Conservation (phyloP, 2,113 vertebrate genomes). For the Tachysurus vachellii region DNA sequence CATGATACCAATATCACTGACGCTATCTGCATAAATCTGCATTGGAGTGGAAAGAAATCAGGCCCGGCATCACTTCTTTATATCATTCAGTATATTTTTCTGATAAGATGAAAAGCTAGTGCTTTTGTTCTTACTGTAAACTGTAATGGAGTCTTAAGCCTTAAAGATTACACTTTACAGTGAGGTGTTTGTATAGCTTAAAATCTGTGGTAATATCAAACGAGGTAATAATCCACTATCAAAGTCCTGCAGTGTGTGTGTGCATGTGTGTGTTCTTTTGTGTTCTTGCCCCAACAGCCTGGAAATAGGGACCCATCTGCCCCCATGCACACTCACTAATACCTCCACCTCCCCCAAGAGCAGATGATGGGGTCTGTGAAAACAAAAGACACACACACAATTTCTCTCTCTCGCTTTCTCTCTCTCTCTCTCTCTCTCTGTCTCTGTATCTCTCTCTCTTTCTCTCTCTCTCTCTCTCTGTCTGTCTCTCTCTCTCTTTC, state of each 20-base stretch:
- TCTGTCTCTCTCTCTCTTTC: no score
- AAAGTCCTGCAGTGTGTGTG: not conserved
- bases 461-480: no score
- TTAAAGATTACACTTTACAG: not conserved
- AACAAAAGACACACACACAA: slow-evolving; percentile 17
- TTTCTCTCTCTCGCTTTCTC: not conserved
- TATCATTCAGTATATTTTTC: not conserved
- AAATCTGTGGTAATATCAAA: not conserved
- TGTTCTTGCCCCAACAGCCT: slow-evolving; percentile 1
- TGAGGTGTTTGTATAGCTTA: not conserved
- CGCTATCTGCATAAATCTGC: no score
- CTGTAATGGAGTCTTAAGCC: not conserved
- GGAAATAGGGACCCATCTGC: slow-evolving; percentile 22
- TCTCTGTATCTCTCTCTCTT: not conserved
- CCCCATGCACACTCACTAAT: not conserved
- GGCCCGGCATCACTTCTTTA: not conserved
- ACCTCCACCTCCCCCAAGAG: not conserved
- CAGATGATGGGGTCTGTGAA: slow-evolving; percentile 15
- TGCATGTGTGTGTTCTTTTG: slow-evolving; percentile 5
- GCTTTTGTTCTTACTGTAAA: not conserved
- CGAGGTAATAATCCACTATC: not conserved
- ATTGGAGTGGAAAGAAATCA: not conserved
- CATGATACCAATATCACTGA: not conserved
- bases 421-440: not conserved
- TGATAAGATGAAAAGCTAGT: not conserved